Conservation (phyloP, 2,888 invertebrate genomes). For the Caenorhabditis zanzibari region DNA sequence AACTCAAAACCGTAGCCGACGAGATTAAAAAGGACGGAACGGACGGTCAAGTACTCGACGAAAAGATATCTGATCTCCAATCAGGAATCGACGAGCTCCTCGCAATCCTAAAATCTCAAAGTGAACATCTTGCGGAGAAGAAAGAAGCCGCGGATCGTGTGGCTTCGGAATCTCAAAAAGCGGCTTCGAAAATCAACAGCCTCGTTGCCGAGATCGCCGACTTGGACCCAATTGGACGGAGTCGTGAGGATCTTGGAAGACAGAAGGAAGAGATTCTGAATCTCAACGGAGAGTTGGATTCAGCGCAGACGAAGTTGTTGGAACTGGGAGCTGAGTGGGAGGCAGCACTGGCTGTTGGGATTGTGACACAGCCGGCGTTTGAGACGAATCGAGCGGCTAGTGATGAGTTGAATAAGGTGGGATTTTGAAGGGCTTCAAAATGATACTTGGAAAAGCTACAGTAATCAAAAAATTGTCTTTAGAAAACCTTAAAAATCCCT, state of each 20-base stretch:
- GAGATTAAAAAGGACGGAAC: slow-evolving; percentile 64
- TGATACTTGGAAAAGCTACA: too few species aligned
- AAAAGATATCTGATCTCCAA: slow-evolving; percentile 24
- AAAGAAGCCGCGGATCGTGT: slow-evolving; percentile 61
- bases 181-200: slow-evolving; percentile 47
- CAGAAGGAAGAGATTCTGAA: slow-evolving; percentile 82
- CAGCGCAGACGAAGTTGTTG: slow-evolving; percentile 48
- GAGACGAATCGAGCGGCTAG: slow-evolving; percentile 60
- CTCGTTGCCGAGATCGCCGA: slow-evolving; percentile 68
- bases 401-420: slow-evolving; percentile 69
- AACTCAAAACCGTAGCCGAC: slow-evolving; percentile 66
- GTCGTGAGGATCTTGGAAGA: slow-evolving; percentile 85
- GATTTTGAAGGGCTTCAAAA: neutral
- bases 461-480: too few species aligned
- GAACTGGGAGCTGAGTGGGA: slow-evolving; percentile 61
- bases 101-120: slow-evolving; percentile 84
- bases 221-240: slow-evolving; percentile 73
- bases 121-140: slow-evolving; percentile 83
- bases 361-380: slow-evolving; percentile 61
- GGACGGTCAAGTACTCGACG: slow-evolving; percentile 35
- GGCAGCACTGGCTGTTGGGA: slow-evolving; percentile 58
- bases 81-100: slow-evolving; percentile 56
- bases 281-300: slow-evolving; percentile 79
- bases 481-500: too few species aligned
- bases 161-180: slow-evolving; percentile 47